These are phyloP conservation scores for Cerceris ruficornis DNA, from an alignment of 2,888 invertebrate genomes.

Conservation along the genomic window DNA sequence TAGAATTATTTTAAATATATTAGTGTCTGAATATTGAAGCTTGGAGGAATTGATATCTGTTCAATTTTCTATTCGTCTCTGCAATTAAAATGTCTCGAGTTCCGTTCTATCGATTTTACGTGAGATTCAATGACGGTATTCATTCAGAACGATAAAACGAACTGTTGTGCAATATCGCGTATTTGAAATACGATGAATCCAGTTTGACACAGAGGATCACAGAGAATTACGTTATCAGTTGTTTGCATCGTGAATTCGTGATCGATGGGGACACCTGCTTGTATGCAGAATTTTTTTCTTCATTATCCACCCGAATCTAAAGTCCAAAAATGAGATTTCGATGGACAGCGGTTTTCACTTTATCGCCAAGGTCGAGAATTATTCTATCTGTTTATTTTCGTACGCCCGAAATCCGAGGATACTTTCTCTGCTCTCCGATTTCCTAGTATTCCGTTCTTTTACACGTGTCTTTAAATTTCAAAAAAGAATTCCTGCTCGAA, in stretches of 20 bases:
- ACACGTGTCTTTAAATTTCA: background rate
- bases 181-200: too few species aligned
- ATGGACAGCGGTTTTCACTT: conserved; percentile 9
- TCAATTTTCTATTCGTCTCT: too few species aligned
- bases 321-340: background rate
- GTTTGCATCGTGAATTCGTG: background rate
- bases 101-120: background rate
- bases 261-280: background rate
- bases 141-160: too few species aligned
- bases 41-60: too few species aligned
- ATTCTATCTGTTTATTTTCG: conserved; percentile 27
- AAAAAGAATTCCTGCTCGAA: too few species aligned
- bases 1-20: too few species aligned
- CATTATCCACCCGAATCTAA: conserved; percentile 7
- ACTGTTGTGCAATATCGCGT: too few species aligned
- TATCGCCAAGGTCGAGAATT: conserved; percentile 27
- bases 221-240: background rate
- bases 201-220: too few species aligned
- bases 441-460: background rate
- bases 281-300: background rate
- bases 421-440: conserved; percentile 9
- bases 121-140: too few species aligned
- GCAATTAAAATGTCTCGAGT: background rate
- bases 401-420: background rate
- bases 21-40: too few species aligned